These are phyloP conservation scores for Esox lucius DNA, from an alignment of 2,797 vertebrate species.

Conservation along the genomic window DNA sequence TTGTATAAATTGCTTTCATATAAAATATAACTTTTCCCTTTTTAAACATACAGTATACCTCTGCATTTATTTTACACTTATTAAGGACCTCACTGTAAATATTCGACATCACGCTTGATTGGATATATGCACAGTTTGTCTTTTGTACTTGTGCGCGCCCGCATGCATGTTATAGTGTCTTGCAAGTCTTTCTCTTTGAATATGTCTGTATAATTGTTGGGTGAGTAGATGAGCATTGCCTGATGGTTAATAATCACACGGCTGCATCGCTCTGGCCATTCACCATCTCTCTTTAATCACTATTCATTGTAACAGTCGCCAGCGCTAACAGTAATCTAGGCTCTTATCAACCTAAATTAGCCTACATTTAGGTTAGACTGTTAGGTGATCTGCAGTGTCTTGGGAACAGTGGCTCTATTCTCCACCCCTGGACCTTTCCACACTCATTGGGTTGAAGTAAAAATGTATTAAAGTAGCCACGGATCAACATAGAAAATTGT, in stretches of 20 bases:
- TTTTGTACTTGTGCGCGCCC: not conserved
- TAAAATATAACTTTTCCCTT: too few relatives aligned
- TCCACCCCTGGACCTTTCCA: too few relatives aligned
- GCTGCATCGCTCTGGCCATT: not conserved
- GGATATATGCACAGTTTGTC: not conserved
- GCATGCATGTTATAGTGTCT: not conserved
- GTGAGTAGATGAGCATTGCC: not conserved
- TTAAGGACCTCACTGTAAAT: too few relatives aligned
- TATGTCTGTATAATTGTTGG: not conserved
- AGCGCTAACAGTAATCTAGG: not conserved
- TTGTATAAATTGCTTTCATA: too few relatives aligned
- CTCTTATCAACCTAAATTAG: not conserved
- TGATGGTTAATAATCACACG: not conserved
- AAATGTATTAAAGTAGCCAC: too few relatives aligned
- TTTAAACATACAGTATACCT: too few relatives aligned
- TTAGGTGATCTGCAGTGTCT: too few relatives aligned
- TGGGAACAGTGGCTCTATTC: too few relatives aligned
- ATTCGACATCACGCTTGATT: not conserved
- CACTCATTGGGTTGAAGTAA: too few relatives aligned
- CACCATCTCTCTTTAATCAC: not conserved
- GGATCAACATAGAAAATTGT: too few relatives aligned
- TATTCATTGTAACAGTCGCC: not conserved
- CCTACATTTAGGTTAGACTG: too few relatives aligned
- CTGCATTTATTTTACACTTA: too few relatives aligned
- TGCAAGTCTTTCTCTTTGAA: not conserved